These are phyloP conservation scores for Hippopotamyrus pictus DNA, from an alignment of 2,797 vertebrate genomes.

Conservation along the genomic window DNA sequence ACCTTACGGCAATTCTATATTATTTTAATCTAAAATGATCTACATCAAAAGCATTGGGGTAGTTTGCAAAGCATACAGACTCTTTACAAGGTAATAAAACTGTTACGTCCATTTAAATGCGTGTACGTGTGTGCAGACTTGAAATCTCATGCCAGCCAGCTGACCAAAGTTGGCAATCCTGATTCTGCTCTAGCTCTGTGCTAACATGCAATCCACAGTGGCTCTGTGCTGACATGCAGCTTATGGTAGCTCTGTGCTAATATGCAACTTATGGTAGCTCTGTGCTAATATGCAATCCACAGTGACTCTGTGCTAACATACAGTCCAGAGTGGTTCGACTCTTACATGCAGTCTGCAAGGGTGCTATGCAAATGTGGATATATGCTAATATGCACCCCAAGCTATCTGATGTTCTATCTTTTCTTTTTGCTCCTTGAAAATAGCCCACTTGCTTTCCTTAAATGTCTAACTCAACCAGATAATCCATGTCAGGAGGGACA, in stretches of 20 bases:
- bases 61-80: not conserved
- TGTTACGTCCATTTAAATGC: not conserved
- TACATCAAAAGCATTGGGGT: not conserved
- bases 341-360: not conserved
- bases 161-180: not conserved
- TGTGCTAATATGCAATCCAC: not conserved
- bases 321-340: not conserved
- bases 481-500: too few relatives aligned
- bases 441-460: not conserved
- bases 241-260: too few relatives aligned
- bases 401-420: not conserved
- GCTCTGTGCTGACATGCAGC: too few relatives aligned
- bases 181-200: not conserved
- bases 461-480: not conserved
- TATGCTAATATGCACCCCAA: not conserved
- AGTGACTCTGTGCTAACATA: not conserved
- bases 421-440: not conserved
- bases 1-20: not conserved
- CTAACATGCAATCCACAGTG: not conserved
- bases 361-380: not conserved
- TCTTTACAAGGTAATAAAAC: not conserved
- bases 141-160: not conserved
- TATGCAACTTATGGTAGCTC: too few relatives aligned
- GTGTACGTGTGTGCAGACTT: not conserved
- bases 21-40: not conserved